These are phyloP conservation scores for Lepus oiostolus DNA, from an alignment of 2,797 vertebrate genomes.

Conservation along the genomic window DNA sequence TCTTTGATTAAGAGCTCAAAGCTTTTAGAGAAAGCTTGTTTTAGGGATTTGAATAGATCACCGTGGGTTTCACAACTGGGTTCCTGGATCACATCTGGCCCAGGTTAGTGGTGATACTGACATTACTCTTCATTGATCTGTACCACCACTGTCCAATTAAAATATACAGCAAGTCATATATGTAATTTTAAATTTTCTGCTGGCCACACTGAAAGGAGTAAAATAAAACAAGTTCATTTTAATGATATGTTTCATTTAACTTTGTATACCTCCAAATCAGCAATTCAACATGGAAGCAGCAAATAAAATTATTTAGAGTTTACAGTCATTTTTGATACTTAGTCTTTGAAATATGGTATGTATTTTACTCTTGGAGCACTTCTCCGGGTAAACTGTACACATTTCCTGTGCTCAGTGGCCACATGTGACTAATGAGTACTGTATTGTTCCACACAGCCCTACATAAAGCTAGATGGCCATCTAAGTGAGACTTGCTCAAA, in stretches of 20 bases:
- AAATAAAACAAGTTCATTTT: neutral
- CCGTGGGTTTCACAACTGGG: neutral
- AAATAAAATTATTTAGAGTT: neutral
- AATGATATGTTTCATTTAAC: neutral
- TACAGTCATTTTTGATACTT: neutral
- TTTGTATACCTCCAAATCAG: neutral
- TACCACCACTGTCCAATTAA: neutral
- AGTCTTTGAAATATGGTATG: neutral
- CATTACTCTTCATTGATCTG: neutral
- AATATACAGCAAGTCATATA: neutral
- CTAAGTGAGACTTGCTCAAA: neutral
- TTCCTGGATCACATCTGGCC: neutral
- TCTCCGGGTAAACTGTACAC: neutral
- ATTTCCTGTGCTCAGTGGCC: neutral
- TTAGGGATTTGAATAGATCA: neutral
- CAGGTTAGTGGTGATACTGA: neutral
- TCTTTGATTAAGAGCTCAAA: constrained; percentile 37
- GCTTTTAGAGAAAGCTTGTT: neutral
- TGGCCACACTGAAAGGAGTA: neutral
- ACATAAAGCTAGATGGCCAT: neutral
- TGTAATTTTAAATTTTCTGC: constrained; percentile 23
- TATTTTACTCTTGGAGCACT: neutral
- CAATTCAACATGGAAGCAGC: neutral
- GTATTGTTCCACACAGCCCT: fast-evolving
- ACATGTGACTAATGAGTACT: too few species aligned